phyloP scores from a whole-genome alignment of 2,888 invertebrate genomes.

The Ophioninae sp. region DNA sequence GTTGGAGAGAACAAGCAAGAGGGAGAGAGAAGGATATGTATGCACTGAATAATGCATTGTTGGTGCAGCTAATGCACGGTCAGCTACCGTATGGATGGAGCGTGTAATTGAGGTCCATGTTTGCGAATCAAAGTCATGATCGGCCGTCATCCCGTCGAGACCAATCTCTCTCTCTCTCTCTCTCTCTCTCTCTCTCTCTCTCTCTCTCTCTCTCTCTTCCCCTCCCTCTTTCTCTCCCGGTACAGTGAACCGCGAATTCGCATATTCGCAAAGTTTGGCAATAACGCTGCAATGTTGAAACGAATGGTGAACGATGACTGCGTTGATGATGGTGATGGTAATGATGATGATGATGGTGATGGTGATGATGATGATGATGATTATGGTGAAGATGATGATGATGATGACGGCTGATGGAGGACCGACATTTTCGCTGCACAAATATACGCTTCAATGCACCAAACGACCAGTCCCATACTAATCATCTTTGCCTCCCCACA shows the following conservation, averaged over 20 bases:
- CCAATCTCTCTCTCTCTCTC: conserved; percentile 24
- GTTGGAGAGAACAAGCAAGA: neutral
- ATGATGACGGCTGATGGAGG: conserved; percentile 66
- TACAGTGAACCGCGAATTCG: conserved; percentile 42
- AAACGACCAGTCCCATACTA: conserved; percentile 47
- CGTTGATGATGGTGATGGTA: conserved; percentile 54
- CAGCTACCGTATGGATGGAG: conserved; percentile 73
- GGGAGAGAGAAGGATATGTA: conserved; percentile 52
- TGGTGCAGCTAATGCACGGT: conserved; percentile 81
- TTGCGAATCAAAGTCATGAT: conserved; percentile 81
- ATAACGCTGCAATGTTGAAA: conserved; percentile 61
- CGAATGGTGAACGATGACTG: conserved; percentile 54
- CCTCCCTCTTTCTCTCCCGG: conserved; percentile 35
- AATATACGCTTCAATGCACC: conserved; percentile 54
- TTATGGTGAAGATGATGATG: conserved; percentile 57
- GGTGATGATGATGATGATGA: conserved; percentile 55
- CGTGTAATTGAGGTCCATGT: conserved; percentile 80
- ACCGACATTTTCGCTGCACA: conserved; percentile 69
- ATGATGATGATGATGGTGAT: conserved; percentile 60
- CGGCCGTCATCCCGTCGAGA: conserved; percentile 73
- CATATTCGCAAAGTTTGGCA: conserved; percentile 30
- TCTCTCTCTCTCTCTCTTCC: conserved; percentile 16
- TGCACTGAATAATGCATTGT: conserved; percentile 80
- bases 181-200: conserved; percentile 42
- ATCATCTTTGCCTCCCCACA: conserved; percentile 55